Evolutionary conservation across 2,888 invertebrate species (phyloP), one percentile per base, ranked within the genome.

Genomic region (Heteropelma amictum): DNA sequence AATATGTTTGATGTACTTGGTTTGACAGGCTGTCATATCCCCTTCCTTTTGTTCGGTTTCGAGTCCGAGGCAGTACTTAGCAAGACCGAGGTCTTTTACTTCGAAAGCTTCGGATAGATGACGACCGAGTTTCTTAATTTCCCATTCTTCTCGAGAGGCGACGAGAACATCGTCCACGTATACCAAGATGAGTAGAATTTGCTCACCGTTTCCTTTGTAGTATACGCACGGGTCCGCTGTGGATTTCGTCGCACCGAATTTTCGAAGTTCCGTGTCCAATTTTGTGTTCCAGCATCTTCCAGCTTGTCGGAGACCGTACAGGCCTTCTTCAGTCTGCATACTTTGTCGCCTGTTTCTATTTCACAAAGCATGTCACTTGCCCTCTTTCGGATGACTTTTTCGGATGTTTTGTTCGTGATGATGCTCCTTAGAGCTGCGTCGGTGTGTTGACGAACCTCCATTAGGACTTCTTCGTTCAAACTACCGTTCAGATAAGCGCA

Each of bases 401-500:
- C 42, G 21, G 61, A 10, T 12, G 47, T 28, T 61, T 26, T 7
- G 49, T 33, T 42, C 35, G 33, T 23, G 12, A 56, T 14, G 14
- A 67, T 54, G 23, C 5, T 30, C 23, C 8, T 14, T 17, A 67
- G 35, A 19, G 30, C 47, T 45, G 45, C 45, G 10, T 23, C 33
- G 10, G 28, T 12, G 2, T 33, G 28, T 45, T 56, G 12, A 7
- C 54, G 65, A 12, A 23, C 5, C 2, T 81, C 69, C 80, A 83
- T 82, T 40, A 64, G 77, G 3, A 80, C 63, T 17, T 72, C 63
- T 33, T 82, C 80, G 8, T 79, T 58, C 6, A 82, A 19, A 2
- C 42, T 49, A 26, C 82, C 82, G 33, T 81, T 81, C 7, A 83
- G 45, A 60, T 78, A 83, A 0, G 81, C 80, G 1, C 79, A 78